Percentiles rank a stretch among this genome's conserved stretches.
Conservation (phyloP, 2,888 invertebrate genomes). For the Lithophane ornitopus region DNA sequence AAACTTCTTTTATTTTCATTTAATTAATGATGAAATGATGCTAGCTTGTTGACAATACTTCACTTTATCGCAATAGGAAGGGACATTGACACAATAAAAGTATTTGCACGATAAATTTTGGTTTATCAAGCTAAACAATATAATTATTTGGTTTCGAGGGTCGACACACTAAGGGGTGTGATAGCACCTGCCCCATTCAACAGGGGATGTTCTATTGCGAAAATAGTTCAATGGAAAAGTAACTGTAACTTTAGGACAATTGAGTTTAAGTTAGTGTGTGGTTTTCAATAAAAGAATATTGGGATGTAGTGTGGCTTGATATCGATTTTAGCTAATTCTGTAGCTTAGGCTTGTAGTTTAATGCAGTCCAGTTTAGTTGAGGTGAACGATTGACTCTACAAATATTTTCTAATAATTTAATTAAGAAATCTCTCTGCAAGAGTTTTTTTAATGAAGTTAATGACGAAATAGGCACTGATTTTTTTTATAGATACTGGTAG, state of each 20-base stretch:
- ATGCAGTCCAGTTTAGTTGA: neutral
- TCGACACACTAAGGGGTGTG: slow-evolving; percentile 43
- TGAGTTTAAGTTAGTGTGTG: slow-evolving; percentile 28
- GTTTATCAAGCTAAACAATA: slow-evolving; percentile 53
- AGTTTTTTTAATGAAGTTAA: neutral
- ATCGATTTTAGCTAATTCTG: slow-evolving; percentile 58
- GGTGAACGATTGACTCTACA: neutral
- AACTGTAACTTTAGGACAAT: neutral
- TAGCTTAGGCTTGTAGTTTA: slow-evolving; percentile 6
- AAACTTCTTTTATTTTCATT: neutral
- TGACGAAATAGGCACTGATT: neutral
- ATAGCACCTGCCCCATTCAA: slow-evolving; percentile 59
- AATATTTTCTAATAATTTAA: neutral
- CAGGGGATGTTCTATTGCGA: slow-evolving; percentile 51
- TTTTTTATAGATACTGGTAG: no score
- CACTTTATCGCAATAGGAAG: slow-evolving; percentile 16
- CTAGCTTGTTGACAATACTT: slow-evolving; percentile 30
- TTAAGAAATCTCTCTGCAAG: neutral
- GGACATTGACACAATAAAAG: slow-evolving; percentile 36
- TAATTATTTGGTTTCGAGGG: slow-evolving; percentile 45
- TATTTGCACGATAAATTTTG: slow-evolving; percentile 58
- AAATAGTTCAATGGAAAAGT: slow-evolving; percentile 41
- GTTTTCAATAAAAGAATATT: slow-evolving; percentile 18
- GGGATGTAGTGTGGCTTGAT: slow-evolving; percentile 30
- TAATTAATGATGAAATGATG: slow-evolving; percentile 7